A percentile compares a stretch with the other conserved stretches of the same genome.
These are phyloP conservation scores for Eriocheir sinensis DNA, from an alignment of 1,140 invertebrate genomes.

Conservation along the genomic window DNA sequence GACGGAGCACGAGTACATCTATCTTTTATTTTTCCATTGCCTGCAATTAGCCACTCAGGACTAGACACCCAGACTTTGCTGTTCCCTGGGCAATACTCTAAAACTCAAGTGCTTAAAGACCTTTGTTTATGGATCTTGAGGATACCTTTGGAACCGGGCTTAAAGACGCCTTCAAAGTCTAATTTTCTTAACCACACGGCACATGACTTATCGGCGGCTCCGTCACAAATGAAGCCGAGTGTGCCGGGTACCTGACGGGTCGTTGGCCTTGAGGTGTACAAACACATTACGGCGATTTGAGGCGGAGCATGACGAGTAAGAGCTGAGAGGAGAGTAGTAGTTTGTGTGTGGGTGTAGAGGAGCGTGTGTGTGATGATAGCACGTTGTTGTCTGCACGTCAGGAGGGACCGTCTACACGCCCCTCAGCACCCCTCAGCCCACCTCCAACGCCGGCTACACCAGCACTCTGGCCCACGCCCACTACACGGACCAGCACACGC, in stretches of 20 bases:
- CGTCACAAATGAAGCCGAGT: not conserved
- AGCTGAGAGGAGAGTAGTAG: constrained; percentile 15
- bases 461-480: constrained; percentile 72
- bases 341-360: constrained; percentile 52
- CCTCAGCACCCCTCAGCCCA: constrained; percentile 75
- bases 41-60: not conserved
- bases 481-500: constrained; percentile 69
- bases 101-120: not conserved
- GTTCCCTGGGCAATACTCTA: not conserved
- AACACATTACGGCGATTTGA: not conserved
- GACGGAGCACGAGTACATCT: too few species aligned
- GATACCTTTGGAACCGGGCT: not conserved
- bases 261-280: not conserved
- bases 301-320: not conserved
- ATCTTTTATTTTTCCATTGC: too few species aligned
- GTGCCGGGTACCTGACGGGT: not conserved
- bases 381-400: constrained; percentile 76
- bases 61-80: not conserved
- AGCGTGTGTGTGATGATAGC: constrained; percentile 71
- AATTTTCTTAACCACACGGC: not conserved
- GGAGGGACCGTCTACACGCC: constrained; percentile 73
- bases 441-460: constrained; percentile 76
- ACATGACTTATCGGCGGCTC: not conserved
- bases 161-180: not conserved
- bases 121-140: not conserved